phyloP scores from a whole-genome alignment of 2,888 invertebrate species.

The Thymelicus sylvestris region DNA sequence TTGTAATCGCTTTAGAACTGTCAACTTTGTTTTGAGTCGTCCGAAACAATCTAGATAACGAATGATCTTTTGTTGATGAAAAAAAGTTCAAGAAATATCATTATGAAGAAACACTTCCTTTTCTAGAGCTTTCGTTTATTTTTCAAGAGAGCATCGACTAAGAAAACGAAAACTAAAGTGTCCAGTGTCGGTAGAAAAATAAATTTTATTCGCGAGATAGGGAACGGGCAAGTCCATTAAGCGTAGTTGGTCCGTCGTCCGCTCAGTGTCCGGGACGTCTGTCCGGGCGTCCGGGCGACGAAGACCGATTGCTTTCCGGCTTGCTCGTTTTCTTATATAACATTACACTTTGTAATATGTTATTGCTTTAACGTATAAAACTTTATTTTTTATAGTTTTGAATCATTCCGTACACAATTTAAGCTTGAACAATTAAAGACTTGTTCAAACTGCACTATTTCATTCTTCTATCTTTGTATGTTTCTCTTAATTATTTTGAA shows the following conservation, averaged over 20 bases:
- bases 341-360: conserved; percentile 20
- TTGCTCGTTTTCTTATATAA: conserved; percentile 24
- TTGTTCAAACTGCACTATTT: too few species aligned
- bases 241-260: conserved; percentile 24
- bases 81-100: conserved; percentile 10
- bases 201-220: conserved; percentile 32
- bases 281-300: conserved; percentile 19
- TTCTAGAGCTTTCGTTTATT: conserved; percentile 17
- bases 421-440: too few species aligned
- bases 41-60: not conserved
- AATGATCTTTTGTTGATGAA: not conserved
- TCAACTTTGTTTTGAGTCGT: not conserved
- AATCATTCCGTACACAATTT: too few species aligned
- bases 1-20: not conserved
- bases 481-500: too few species aligned
- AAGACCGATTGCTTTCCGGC: conserved; percentile 31
- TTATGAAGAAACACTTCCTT: conserved; percentile 15
- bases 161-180: conserved; percentile 25
- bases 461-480: too few species aligned
- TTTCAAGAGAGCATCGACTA: conserved; percentile 20
- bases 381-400: not conserved
- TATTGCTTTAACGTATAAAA: not conserved
- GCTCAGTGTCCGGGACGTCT: conserved; percentile 27
- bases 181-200: conserved; percentile 32
- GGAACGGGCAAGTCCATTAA: conserved; percentile 33